Percentiles rank a stretch among this genome's conserved stretches.
These are phyloP conservation scores for Stomatorhinus walkeri DNA, from an alignment of 2,797 vertebrate species.

Conservation along the genomic window DNA sequence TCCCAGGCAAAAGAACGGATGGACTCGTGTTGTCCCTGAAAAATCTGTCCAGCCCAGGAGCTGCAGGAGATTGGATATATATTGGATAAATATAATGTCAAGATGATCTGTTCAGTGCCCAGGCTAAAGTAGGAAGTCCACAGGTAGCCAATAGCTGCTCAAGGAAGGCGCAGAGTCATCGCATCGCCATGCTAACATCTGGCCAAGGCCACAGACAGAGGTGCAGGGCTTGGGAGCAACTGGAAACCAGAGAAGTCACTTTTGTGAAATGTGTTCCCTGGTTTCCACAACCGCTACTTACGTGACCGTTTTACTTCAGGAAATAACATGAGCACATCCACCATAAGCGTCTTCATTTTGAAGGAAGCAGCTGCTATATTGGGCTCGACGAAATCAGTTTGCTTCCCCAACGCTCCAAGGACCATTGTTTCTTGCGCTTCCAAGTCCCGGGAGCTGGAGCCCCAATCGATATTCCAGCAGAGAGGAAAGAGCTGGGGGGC, in stretches of 20 bases:
- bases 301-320: neutral
- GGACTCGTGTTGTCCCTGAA: neutral
- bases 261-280: neutral
- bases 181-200: neutral
- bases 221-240: neutral
- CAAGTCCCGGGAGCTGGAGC: slow-evolving; percentile 28
- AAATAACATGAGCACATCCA: neutral
- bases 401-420: neutral
- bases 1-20: neutral
- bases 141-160: neutral
- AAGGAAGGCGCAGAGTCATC: neutral
- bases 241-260: neutral
- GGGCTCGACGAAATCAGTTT: neutral
- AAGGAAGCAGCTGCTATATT: neutral
- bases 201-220: neutral
- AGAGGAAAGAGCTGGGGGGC: slow-evolving; percentile 31
- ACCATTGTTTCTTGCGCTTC: slow-evolving; percentile 18
- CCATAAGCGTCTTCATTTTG: neutral
- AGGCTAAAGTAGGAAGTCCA: neutral
- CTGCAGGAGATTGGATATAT: neutral
- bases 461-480: slow-evolving; percentile 46
- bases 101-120: neutral
- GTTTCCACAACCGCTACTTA: neutral
- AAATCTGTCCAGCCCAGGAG: neutral
- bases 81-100: neutral